These are phyloP conservation scores for Drosophila nikananu DNA, from an alignment of 1,140 invertebrate genomes.

Conservation along the genomic window DNA sequence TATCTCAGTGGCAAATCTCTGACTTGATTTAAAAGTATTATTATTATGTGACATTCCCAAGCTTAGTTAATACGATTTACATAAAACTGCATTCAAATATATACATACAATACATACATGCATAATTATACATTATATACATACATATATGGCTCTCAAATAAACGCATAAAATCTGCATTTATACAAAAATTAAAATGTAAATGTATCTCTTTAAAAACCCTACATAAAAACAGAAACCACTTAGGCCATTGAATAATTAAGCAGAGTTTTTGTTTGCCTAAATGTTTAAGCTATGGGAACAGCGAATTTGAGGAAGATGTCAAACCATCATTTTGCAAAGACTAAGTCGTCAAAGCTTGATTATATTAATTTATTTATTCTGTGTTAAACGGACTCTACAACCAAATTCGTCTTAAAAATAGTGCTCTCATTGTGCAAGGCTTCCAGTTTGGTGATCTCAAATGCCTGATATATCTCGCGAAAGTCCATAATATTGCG, in stretches of 20 bases:
- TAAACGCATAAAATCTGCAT: slow-evolving; percentile 78
- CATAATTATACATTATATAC: slow-evolving; percentile 57
- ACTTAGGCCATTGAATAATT: too few relatives aligned
- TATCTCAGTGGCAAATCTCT: slow-evolving; percentile 54
- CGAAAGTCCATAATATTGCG: slow-evolving; percentile 98
- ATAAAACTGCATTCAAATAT: slow-evolving; percentile 68
- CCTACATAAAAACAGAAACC: too few relatives aligned
- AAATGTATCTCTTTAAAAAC: not conserved
- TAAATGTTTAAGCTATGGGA: not conserved
- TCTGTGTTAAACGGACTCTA: slow-evolving; percentile 70
- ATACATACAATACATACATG: slow-evolving; percentile 54
- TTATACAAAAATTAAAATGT: slow-evolving; percentile 51
- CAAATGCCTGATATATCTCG: slow-evolving; percentile 93
- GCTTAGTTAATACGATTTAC: slow-evolving; percentile 48
- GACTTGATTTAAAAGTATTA: slow-evolving; percentile 68
- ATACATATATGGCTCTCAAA: slow-evolving; percentile 68
- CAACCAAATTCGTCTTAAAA: slow-evolving; percentile 81
- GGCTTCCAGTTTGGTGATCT: slow-evolving; percentile 85
- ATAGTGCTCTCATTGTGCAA: slow-evolving; percentile 73
- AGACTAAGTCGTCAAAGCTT: not conserved
- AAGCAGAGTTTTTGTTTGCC: not conserved
- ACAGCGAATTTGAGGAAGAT: too few relatives aligned
- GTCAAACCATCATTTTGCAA: not conserved
- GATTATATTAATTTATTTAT: not conserved
- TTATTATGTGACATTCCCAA: slow-evolving; percentile 66